A percentile compares a stretch with the other conserved stretches of the same genome.
phyloP scores from a whole-genome alignment of 1,140 invertebrate genomes.

The Solen grandis region DNA sequence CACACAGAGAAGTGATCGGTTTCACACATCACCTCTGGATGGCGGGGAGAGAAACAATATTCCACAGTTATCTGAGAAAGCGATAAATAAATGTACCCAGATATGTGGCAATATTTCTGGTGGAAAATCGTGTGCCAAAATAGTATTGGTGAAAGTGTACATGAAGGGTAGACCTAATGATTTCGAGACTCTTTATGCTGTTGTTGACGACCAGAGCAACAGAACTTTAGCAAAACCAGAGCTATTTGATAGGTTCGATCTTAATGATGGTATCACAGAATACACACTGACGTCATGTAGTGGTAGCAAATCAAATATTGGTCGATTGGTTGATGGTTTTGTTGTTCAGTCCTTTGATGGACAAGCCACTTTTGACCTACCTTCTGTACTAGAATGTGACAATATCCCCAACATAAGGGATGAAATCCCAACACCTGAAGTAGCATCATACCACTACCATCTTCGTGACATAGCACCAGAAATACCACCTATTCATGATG shows the following conservation, averaged over 20 bases:
- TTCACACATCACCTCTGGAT: no score
- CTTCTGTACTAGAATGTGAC: conserved; percentile 55
- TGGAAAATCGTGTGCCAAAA: conserved; percentile 52
- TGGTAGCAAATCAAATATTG: conserved; percentile 1
- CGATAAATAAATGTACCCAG: conserved; percentile 49
- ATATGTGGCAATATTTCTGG: conserved; percentile 36
- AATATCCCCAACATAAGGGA: conserved; percentile 48
- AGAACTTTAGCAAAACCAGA: conserved; percentile 20
- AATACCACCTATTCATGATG: background rate
- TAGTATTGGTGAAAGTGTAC: conserved; percentile 40
- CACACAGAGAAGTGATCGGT: no score
- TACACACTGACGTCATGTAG: conserved; percentile 32
- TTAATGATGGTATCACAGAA: background rate
- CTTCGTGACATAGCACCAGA: background rate
- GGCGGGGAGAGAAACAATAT: no score
- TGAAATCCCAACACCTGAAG: conserved; percentile 52
- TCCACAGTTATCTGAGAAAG: no score
- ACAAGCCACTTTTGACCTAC: conserved; percentile 5
- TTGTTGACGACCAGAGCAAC: conserved; percentile 58
- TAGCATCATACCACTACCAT: conserved; percentile 33
- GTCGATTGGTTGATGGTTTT: background rate
- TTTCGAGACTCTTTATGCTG: no score
- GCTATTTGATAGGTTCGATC: conserved; percentile 38
- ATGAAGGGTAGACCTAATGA: conserved; percentile 24
- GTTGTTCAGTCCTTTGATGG: conserved; percentile 19